A percentile compares a stretch with the other conserved stretches of the same genome.
Conservation (phyloP, 2,888 invertebrate species). For the Cephus spinipes region DNA sequence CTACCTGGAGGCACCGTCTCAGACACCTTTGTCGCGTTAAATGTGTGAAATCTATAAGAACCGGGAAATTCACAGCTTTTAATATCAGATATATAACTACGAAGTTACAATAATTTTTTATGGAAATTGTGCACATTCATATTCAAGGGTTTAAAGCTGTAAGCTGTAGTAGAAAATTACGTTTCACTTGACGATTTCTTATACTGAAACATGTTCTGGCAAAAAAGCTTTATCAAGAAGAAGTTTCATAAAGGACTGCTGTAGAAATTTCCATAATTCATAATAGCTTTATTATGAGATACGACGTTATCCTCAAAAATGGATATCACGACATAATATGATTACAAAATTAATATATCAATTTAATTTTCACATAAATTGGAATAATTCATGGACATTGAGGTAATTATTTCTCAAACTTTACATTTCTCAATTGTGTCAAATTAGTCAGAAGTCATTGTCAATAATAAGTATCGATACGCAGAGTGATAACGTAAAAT, state of each 20-base stretch:
- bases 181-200: not conserved
- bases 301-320: not conserved
- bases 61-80: not conserved
- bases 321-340: not conserved
- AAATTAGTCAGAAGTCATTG: not conserved
- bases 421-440: too few relatives aligned
- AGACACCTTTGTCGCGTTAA: slow-evolving; percentile 82
- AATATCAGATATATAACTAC: not conserved
- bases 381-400: not conserved
- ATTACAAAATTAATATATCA: not conserved
- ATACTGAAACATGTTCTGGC: not conserved
- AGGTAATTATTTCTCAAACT: not conserved
- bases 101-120: not conserved
- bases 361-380: not conserved
- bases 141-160: not conserved
- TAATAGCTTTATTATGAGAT: too few relatives aligned
- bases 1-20: slow-evolving; percentile 76
- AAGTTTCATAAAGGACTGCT: too few relatives aligned
- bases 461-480: not conserved
- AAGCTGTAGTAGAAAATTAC: not conserved
- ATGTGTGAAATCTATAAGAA: slow-evolving; percentile 81
- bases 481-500: slow-evolving; percentile 3
- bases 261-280: not conserved
- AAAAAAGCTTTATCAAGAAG: not conserved
- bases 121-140: not conserved